Percentiles rank a stretch among this genome's conserved stretches.
These are phyloP conservation scores for Spondyliosoma cantharus DNA, from an alignment of 2,797 vertebrate genomes.

Conservation along the genomic window DNA sequence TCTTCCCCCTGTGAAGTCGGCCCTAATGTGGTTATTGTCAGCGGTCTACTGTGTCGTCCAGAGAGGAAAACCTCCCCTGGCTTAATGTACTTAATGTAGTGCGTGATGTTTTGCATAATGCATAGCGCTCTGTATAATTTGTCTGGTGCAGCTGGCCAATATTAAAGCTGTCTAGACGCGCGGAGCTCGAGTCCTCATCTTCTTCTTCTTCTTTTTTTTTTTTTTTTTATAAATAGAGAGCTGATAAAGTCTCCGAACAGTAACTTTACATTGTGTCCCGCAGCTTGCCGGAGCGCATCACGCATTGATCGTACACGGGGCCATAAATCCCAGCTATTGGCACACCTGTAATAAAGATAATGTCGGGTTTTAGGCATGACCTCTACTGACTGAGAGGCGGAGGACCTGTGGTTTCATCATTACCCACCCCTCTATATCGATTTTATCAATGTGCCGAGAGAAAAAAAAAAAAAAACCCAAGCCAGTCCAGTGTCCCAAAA, in stretches of 20 bases:
- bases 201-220: not conserved
- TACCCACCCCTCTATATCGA: slow-evolving; percentile 27
- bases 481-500: slow-evolving; percentile 30
- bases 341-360: slow-evolving; percentile 74
- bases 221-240: slow-evolving; percentile 53
- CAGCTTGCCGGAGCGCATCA: slow-evolving; percentile 65
- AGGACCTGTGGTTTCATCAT: slow-evolving; percentile 60
- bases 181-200: slow-evolving; percentile 15
- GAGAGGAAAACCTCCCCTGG: slow-evolving; percentile 25
- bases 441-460: slow-evolving; percentile 48
- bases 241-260: slow-evolving; percentile 48
- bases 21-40: slow-evolving; percentile 62
- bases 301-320: slow-evolving; percentile 62
- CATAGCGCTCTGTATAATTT: slow-evolving; percentile 48
- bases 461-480: slow-evolving; percentile 41
- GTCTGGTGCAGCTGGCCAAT: slow-evolving; percentile 48
- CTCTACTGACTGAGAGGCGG: slow-evolving; percentile 60
- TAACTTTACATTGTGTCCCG: slow-evolving; percentile 65
- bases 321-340: slow-evolving; percentile 72
- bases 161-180: slow-evolving; percentile 73
- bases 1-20: slow-evolving; percentile 43
- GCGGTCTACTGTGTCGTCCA: slow-evolving; percentile 36
- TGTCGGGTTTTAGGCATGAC: slow-evolving; percentile 63
- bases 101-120: slow-evolving; percentile 56
- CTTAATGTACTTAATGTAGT: slow-evolving; percentile 58